Percentiles rank a stretch among this genome's conserved stretches.
These are phyloP conservation scores for Pocillopora damicornis DNA, from an alignment of 64 coral and sea anemone genomes.

Conservation along the genomic window DNA sequence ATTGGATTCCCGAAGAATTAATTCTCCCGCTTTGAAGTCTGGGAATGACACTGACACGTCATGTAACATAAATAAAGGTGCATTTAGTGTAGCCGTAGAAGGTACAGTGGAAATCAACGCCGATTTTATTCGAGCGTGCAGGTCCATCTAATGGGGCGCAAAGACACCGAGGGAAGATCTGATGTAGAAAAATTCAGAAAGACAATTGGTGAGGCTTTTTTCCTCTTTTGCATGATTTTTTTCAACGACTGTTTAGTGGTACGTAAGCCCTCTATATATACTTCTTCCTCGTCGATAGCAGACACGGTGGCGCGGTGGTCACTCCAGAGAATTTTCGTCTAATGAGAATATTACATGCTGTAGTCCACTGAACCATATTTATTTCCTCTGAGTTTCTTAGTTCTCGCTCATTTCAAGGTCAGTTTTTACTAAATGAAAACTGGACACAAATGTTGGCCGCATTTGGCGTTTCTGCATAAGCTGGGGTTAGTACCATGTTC, in stretches of 20 bases:
- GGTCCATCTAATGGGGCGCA: conserved; percentile 20
- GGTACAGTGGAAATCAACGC: background rate
- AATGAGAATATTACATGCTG: no score
- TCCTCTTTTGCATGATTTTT: background rate
- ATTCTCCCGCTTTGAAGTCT: background rate
- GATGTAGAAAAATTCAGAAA: conserved; percentile 63
- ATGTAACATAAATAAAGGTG: conserved; percentile 7
- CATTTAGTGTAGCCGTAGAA: background rate
- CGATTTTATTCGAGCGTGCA: background rate
- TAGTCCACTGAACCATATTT: no score
- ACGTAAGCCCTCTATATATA: background rate
- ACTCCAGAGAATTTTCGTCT: no score
- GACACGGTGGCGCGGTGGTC: no score
- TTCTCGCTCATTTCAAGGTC: no score
- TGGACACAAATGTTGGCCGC: no score
- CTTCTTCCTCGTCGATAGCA: no score
- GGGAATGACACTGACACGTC: conserved; percentile 17
- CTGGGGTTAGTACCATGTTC: no score
- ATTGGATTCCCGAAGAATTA: no score
- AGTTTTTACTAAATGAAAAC: no score
- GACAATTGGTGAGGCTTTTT: conserved; percentile 15
- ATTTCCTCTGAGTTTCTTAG: no score
- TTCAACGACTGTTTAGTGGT: background rate
- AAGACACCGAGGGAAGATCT: conserved; percentile 50
- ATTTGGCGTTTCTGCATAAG: no score